Evolutionary conservation across 2,888 invertebrate species (phyloP), one percentile per base, ranked within the genome.

Genomic region (Ennomos erosarius): DNA sequence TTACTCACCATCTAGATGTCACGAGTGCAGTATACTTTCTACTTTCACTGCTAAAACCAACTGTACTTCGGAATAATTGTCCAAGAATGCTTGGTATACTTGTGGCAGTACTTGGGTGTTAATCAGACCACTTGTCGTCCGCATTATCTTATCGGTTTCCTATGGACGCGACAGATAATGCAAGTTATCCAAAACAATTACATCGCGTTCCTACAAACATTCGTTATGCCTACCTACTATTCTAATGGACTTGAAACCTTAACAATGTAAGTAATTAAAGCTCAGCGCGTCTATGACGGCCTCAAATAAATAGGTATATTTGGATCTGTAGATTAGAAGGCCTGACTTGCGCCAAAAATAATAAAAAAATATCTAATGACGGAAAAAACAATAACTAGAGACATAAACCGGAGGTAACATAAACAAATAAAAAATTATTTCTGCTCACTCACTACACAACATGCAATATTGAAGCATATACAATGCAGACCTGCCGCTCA

Each of bases 381-480:
- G 76, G 73, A 73, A 79, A 78, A 82, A 82, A 87, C 78, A 85
- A 84, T 84, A 84, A 84, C 76, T 75, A 75, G 71, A 77, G 81
- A 73, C 77, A 83, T 87, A 85, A 87, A 84, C 76, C 75, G 70
- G 79, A 78, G 78, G 79, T 81, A 88, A 87, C 76, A 88, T 87
- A 91, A 90, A 91, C 90, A 91, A 87, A 91, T 89, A 88, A 87
- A 85, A n/a, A 88, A 85, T 81, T 79, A 87, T 87, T 88, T 85
- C 74, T 74, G 84, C 69, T 79, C 26, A 5, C 73, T 79, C 71
- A 86, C 84, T 87, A 88, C 85, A 88, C 84, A 85, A 64, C 91
- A 91, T 90, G 90, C 90, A 90, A 88, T 86, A 89, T 73, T 79
- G 55, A 90, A 90, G 88, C 87, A 67, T 75, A 76, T 79, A 82